A percentile compares a stretch with the other conserved stretches of the same genome.
phyloP scores from a whole-genome alignment of 2,888 invertebrate genomes.

The Parthenolecanium corni region DNA sequence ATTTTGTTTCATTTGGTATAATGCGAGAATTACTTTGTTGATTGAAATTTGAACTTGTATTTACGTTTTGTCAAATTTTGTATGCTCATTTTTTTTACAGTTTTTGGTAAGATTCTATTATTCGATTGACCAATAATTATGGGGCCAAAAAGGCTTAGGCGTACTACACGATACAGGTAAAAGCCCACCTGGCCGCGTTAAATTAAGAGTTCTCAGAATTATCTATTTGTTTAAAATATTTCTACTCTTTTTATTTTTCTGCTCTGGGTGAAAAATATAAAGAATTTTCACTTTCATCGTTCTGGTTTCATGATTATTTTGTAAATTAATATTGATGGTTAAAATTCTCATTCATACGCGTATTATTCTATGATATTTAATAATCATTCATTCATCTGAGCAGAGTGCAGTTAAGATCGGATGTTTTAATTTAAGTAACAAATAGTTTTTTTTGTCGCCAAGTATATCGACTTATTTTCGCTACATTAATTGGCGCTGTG shows the following conservation, averaged over 20 bases:
- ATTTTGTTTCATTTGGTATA: no score
- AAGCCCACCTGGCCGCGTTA: conserved; percentile 6
- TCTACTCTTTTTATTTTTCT: neutral
- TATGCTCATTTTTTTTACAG: conserved; percentile 9
- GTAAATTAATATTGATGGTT: no score
- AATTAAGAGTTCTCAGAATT: conserved; percentile 1
- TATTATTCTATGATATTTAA: no score
- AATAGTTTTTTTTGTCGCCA: neutral
- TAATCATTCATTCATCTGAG: no score
- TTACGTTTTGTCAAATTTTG: no score
- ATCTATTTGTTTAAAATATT: conserved; percentile 3
- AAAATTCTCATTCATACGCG: no score
- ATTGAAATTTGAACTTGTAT: no score
- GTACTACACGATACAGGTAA: conserved; percentile 12
- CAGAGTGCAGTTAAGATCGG: no score
- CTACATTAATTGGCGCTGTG: conserved; percentile 12
- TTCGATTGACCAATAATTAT: neutral
- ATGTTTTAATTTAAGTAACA: no score
- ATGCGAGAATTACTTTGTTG: no score
- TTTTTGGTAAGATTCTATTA: neutral
- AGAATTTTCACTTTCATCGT: no score
- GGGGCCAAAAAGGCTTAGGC: conserved; percentile 5
- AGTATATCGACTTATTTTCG: neutral
- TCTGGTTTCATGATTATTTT: no score
- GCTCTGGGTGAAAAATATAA: neutral